Conservation (phyloP, 1,140 invertebrate species). For the Charaxes varanes region DNA sequence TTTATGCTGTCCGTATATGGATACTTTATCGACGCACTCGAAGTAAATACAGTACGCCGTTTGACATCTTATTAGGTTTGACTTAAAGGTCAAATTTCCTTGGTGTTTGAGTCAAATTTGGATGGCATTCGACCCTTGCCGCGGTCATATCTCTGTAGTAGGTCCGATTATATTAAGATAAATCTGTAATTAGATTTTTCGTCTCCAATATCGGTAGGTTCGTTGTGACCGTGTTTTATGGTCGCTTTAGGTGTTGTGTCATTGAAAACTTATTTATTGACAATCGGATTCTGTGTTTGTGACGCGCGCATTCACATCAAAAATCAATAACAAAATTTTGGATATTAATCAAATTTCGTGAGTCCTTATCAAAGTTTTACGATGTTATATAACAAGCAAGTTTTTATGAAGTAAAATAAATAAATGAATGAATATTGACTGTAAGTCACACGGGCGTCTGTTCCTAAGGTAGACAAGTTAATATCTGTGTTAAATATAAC, state of each 20-base stretch:
- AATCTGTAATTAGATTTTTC: constrained; percentile 23
- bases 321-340: too few species aligned
- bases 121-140: constrained; percentile 11
- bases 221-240: constrained; percentile 19
- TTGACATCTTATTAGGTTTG: constrained; percentile 2
- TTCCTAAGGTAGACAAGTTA: too few species aligned
- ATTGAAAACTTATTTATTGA: constrained; percentile 15
- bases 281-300: not conserved
- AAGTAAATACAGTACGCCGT: constrained; percentile 12
- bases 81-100: constrained; percentile 2
- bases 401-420: too few species aligned
- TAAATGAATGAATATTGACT: too few species aligned
- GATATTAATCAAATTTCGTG: too few species aligned
- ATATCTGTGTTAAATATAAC: too few species aligned
- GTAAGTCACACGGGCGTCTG: too few species aligned
- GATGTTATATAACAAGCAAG: too few species aligned
- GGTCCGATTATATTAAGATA: constrained; percentile 25
- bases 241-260: constrained; percentile 5
- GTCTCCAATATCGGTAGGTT: constrained; percentile 13
- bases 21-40: constrained; percentile 45
- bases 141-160: constrained; percentile 20
- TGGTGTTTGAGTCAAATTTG: not conserved
- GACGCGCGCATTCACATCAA: too few species aligned
- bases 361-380: too few species aligned
- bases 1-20: constrained; percentile 39